Percentiles rank a stretch among this genome's conserved stretches.
These are phyloP conservation scores for Drosophila burlai DNA, from an alignment of 1,140 invertebrate species.

Conservation along the genomic window DNA sequence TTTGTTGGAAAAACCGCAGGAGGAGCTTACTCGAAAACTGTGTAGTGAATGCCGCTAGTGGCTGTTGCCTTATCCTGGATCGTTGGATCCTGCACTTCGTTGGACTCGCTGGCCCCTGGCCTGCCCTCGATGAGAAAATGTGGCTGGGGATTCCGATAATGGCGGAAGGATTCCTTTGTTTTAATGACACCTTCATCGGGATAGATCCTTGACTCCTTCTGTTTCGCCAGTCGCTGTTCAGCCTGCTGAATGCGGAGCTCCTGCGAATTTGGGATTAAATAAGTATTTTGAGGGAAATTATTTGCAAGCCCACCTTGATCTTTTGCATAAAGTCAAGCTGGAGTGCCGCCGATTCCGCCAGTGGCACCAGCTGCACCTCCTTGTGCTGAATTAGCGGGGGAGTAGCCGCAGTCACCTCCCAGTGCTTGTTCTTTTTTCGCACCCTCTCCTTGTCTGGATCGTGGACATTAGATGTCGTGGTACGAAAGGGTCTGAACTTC, in stretches of 20 bases:
- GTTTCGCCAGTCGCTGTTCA: slow-evolving; percentile 66
- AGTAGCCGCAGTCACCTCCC: slow-evolving; percentile 91
- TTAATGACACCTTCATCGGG: slow-evolving; percentile 60
- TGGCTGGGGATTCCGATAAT: slow-evolving; percentile 60
- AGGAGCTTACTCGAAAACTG: slow-evolving; percentile 56
- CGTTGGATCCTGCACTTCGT: slow-evolving; percentile 73
- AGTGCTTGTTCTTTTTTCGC: slow-evolving; percentile 87
- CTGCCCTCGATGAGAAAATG: slow-evolving; percentile 69
- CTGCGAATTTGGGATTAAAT: slow-evolving; percentile 18
- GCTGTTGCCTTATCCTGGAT: slow-evolving; percentile 27
- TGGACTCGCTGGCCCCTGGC: slow-evolving; percentile 52
- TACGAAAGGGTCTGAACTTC: slow-evolving; percentile 89
- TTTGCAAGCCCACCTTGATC: slow-evolving; percentile 53
- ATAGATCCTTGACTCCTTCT: slow-evolving; percentile 19
- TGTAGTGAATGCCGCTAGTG: slow-evolving; percentile 66
- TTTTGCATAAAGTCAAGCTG: slow-evolving; percentile 69
- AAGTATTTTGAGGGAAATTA: neutral
- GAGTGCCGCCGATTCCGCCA: slow-evolving; percentile 76
- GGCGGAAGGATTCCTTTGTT: slow-evolving; percentile 60
- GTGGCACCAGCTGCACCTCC: slow-evolving; percentile 67
- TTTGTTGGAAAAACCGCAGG: slow-evolving; percentile 19
- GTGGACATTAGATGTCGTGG: slow-evolving; percentile 88
- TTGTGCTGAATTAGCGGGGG: slow-evolving; percentile 86
- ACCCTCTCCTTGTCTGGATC: slow-evolving; percentile 88
- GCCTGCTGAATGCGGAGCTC: slow-evolving; percentile 75